Conservation (phyloP, 2,888 invertebrate species). For the Crematogaster levior region DNA sequence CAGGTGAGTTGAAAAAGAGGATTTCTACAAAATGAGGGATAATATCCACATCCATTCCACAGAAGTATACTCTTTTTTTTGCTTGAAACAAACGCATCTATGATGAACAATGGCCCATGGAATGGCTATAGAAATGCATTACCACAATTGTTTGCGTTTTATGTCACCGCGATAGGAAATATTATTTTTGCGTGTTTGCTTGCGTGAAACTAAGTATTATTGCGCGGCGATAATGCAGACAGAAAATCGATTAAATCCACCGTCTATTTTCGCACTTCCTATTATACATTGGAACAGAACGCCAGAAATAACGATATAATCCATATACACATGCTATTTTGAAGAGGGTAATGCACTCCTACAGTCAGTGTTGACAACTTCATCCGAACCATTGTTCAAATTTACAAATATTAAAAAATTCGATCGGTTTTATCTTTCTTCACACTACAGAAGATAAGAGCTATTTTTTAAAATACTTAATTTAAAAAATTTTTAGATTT, state of each 20-base stretch:
- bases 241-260: conserved; percentile 44
- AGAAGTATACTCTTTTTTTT: conserved; percentile 27
- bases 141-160: conserved; percentile 18
- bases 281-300: background rate
- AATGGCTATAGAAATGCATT: conserved; percentile 2
- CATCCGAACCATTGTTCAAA: background rate
- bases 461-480: background rate
- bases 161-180: background rate
- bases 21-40: background rate
- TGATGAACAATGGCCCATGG: conserved; percentile 15
- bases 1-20: conserved; percentile 74
- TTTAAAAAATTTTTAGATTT: background rate
- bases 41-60: background rate
- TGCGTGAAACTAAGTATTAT: conserved; percentile 4
- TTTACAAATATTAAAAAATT: background rate
- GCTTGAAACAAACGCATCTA: background rate
- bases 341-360: conserved; percentile 33
- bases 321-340: conserved; percentile 16
- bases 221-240: conserved; percentile 10
- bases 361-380: background rate
- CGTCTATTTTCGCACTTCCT: conserved; percentile 41
- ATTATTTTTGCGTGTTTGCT: conserved; percentile 7
- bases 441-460: background rate
- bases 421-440: background rate
- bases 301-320: conserved; percentile 30